Evolutionary conservation across 2,113 vertebrate genomes (phyloP).

Genomic region (Macrotis lagotis): DNA sequence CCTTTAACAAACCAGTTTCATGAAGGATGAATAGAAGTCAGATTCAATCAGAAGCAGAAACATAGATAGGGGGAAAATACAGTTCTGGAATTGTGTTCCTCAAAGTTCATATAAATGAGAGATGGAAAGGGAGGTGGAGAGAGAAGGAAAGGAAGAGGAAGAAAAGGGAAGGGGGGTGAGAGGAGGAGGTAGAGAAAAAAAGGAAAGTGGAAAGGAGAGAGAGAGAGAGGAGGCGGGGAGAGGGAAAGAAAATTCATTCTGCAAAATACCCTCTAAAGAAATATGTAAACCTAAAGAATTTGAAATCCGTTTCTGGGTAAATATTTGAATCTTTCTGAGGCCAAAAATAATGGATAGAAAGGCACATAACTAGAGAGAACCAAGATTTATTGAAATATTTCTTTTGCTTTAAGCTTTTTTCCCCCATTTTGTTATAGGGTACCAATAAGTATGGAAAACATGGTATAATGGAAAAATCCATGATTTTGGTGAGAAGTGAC

Average conservation of each 20-base stretch:
- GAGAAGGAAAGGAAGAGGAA: too few species aligned
- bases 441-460: background rate
- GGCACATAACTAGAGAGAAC: background rate
- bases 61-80: background rate
- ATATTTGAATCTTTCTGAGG: background rate
- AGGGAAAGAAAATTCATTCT: background rate
- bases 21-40: slow-evolving; percentile 31
- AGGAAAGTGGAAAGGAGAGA: background rate
- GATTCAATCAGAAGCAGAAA: slow-evolving; percentile 35
- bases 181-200: background rate
- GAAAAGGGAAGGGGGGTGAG: accelerated
- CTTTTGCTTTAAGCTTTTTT: background rate
- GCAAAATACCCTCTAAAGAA: slow-evolving; percentile 18
- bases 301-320: background rate
- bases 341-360: background rate
- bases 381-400: background rate
- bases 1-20: slow-evolving; percentile 48
- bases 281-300: background rate
- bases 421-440: background rate
- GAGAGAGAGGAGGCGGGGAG: too few species aligned
- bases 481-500: background rate
- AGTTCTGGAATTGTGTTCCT: background rate
- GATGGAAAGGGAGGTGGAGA: background rate
- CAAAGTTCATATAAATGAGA: background rate
- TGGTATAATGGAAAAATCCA: background rate